These are phyloP conservation scores for Agrilus mali DNA, from an alignment of 2,888 invertebrate genomes.

Conservation along the genomic window DNA sequence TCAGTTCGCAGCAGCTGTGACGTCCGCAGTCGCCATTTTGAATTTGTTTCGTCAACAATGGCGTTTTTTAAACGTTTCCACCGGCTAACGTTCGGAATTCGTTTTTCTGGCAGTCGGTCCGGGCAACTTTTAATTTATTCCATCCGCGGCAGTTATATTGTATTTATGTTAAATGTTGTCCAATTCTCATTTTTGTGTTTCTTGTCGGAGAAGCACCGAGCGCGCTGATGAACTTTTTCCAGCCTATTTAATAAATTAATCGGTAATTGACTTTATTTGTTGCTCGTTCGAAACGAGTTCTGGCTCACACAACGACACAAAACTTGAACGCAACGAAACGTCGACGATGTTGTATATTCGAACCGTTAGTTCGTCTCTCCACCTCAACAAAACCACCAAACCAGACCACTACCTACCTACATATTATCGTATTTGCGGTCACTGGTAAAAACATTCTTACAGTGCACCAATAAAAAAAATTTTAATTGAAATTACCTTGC, in stretches of 20 bases:
- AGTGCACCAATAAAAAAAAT: too few species aligned
- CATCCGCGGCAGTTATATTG: slow-evolving; percentile 22
- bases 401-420: too few species aligned
- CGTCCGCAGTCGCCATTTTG: slow-evolving; percentile 30
- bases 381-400: too few species aligned
- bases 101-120: slow-evolving; percentile 25
- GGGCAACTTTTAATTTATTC: slow-evolving; percentile 26
- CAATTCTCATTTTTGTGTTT: slow-evolving; percentile 22
- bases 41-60: slow-evolving; percentile 32
- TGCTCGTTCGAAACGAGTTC: not conserved
- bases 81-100: slow-evolving; percentile 27
- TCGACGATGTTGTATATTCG: too few species aligned
- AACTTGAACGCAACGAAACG: too few species aligned
- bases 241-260: slow-evolving; percentile 9
- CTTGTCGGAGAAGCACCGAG: slow-evolving; percentile 6
- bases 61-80: slow-evolving; percentile 26
- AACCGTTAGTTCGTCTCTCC: too few species aligned
- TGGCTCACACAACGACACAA: not conserved
- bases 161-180: slow-evolving; percentile 27
- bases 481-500: too few species aligned
- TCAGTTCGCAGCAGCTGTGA: slow-evolving; percentile 24
- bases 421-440: too few species aligned
- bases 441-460: too few species aligned
- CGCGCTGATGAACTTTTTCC: slow-evolving; percentile 8
- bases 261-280: slow-evolving; percentile 6